Evolutionary conservation across 2,797 vertebrate species (phyloP).

Genomic region (Tapera naevia): DNA sequence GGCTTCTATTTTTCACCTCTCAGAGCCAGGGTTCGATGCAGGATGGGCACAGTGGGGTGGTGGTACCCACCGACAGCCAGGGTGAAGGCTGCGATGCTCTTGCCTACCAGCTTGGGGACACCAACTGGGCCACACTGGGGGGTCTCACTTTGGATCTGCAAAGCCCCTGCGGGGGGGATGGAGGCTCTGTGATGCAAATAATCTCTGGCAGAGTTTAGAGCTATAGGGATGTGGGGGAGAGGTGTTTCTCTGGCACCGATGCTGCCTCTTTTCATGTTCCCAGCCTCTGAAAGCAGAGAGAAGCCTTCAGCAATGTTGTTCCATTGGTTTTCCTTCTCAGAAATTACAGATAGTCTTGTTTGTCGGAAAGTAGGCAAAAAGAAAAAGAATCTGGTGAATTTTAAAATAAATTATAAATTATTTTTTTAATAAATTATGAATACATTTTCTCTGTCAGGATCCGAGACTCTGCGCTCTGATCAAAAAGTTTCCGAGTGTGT

Average conservation of each 20-base stretch:
- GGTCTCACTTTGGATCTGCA: neutral
- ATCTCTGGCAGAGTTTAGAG: neutral
- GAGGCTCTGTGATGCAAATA: neutral
- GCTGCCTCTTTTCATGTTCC: neutral
- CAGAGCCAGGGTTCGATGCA: neutral
- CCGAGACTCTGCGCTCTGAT: slow-evolving; percentile 65
- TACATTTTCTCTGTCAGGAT: slow-evolving; percentile 54
- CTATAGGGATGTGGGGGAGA: neutral
- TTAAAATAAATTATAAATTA: slow-evolving; percentile 70
- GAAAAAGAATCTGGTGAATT: slow-evolving; percentile 33
- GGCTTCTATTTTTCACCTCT: neutral
- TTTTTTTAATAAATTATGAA: slow-evolving; percentile 72
- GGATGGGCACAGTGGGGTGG: neutral
- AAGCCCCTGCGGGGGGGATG: neutral
- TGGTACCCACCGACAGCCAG: neutral
- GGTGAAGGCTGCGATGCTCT: neutral
- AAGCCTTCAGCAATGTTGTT: neutral
- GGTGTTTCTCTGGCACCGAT: neutral
- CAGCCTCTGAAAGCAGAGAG: neutral
- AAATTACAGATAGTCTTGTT: slow-evolving; percentile 24
- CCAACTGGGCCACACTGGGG: rapidly evolving
- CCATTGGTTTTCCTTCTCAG: neutral
- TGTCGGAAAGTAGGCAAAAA: slow-evolving; percentile 24
- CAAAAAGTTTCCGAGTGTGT: slow-evolving; percentile 58
- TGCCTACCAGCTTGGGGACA: neutral